phyloP scores from a whole-genome alignment of 2,113 vertebrate species.

The Tetraodon nigroviridis region DNA sequence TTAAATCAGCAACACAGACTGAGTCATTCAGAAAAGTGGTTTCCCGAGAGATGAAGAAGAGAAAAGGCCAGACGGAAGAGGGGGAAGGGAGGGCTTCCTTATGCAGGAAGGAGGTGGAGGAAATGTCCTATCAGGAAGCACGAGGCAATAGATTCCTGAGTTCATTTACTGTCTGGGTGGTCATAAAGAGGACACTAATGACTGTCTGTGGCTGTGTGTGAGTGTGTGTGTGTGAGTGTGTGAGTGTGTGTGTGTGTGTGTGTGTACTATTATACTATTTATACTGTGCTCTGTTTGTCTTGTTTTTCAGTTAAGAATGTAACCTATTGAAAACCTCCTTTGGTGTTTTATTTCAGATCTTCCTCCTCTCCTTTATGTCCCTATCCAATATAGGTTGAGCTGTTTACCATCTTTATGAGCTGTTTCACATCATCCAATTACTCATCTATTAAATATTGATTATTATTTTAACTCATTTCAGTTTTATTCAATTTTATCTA shows the following conservation, averaged over 20 bases:
- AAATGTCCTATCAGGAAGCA: slow-evolving; percentile 67
- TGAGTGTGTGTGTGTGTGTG: no score
- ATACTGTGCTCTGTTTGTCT: neutral
- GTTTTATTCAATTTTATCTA: no score
- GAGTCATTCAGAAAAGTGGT: neutral
- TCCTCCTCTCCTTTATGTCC: neutral
- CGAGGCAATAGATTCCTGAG: slow-evolving; percentile 54
- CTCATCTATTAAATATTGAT: no score
- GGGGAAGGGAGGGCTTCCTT: slow-evolving; percentile 35
- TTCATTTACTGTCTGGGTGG: slow-evolving; percentile 68
- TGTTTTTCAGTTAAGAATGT: neutral
- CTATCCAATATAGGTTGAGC: neutral
- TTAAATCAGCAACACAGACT: neutral
- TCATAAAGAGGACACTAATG: slow-evolving; percentile 43
- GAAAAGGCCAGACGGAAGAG: neutral
- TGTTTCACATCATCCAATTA: neutral
- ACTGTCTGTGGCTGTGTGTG: slow-evolving; percentile 19
- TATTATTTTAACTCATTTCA: no score
- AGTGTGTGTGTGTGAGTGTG: slow-evolving; percentile 3
- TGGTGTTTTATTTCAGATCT: neutral
- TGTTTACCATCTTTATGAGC: neutral
- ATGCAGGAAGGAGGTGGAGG: slow-evolving; percentile 67
- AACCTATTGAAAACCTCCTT: neutral
- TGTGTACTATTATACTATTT: no score
- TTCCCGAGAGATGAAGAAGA: slow-evolving; percentile 9